A percentile compares a stretch with the other conserved stretches of the same genome.
Conservation (phyloP, 2,113 vertebrate genomes). For the Oncorhynchus kisutch region DNA sequence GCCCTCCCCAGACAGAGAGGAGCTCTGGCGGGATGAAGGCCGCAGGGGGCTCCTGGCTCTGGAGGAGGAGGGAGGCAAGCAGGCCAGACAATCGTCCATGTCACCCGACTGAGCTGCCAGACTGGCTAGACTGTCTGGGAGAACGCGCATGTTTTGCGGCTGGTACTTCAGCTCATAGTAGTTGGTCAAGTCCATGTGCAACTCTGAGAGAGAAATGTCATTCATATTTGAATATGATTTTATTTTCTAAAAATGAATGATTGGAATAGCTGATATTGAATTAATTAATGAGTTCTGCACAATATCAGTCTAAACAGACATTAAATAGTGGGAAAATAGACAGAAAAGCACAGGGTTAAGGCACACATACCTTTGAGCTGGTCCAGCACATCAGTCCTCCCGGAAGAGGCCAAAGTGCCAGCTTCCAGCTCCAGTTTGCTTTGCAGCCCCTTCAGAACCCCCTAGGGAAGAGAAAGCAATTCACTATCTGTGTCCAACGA, state of each 20-base stretch:
- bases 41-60: slow-evolving; percentile 67
- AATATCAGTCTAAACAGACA: neutral
- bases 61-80: slow-evolving; percentile 32
- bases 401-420: slow-evolving; percentile 81
- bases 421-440: slow-evolving; percentile 93
- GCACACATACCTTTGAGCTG: slow-evolving; percentile 84
- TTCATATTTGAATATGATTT: neutral
- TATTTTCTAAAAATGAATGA: neutral
- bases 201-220: slow-evolving; percentile 65
- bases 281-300: too few relatives aligned
- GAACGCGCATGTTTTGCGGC: slow-evolving; percentile 69
- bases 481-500: neutral
- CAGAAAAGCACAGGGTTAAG: too few relatives aligned
- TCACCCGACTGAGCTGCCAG: slow-evolving; percentile 19
- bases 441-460: slow-evolving; percentile 89
- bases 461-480: slow-evolving; percentile 63
- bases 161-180: slow-evolving; percentile 90
- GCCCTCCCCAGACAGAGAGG: slow-evolving; percentile 42
- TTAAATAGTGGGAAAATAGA: neutral
- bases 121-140: slow-evolving; percentile 37
- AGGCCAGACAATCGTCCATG: slow-evolving; percentile 53
- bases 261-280: neutral
- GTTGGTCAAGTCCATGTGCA: slow-evolving; percentile 89
- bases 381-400: slow-evolving; percentile 85
- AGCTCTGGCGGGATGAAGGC: slow-evolving; percentile 45